Percentiles rank a stretch among this genome's conserved stretches.
phyloP scores from a whole-genome alignment of 23 tunicate genomes.

The Trididemnum nubilum region DNA sequence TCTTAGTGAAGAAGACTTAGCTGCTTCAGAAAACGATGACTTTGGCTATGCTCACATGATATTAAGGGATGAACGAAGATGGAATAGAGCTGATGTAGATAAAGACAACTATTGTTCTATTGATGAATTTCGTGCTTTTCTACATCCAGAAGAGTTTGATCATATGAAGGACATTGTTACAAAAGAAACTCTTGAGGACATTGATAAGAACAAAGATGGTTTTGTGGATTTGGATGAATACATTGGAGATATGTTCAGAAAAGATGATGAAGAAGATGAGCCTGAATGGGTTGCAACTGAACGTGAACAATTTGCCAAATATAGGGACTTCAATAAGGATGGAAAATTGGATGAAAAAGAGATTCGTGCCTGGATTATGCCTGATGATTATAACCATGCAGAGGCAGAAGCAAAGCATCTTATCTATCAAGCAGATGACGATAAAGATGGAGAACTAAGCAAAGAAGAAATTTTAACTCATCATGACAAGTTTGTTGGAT shows the following conservation, averaged over 20 bases:
- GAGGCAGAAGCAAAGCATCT: slow-evolving; percentile 94
- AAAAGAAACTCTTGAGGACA: slow-evolving; percentile 87
- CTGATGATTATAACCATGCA: slow-evolving; percentile 84
- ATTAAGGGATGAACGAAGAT: slow-evolving; percentile 65
- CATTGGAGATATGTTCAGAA: slow-evolving; percentile 71
- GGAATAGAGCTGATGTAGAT: slow-evolving; percentile 75
- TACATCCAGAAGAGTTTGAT: slow-evolving; percentile 94
- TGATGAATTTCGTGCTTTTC: slow-evolving; percentile 86
- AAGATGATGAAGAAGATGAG: slow-evolving; percentile 70
- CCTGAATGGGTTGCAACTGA: slow-evolving; percentile 98
- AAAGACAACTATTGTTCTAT: slow-evolving; percentile 32
- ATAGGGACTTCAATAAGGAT: slow-evolving; percentile 73
- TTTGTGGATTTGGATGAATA: slow-evolving; percentile 75
- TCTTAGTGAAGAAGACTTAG: slow-evolving; percentile 47
- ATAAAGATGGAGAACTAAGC: slow-evolving; percentile 68
- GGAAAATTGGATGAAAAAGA: slow-evolving; percentile 74
- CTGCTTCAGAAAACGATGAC: slow-evolving; percentile 43
- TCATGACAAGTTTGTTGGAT: slow-evolving; percentile 93
- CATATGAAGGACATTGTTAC: slow-evolving; percentile 89
- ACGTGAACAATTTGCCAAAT: slow-evolving; percentile 65
- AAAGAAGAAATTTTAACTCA: slow-evolving; percentile 82
- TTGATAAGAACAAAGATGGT: slow-evolving; percentile 89
- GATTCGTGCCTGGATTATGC: slow-evolving; percentile 89
- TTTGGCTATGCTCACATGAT: slow-evolving; percentile 77
- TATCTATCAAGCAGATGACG: slow-evolving; percentile 68